phyloP scores from a whole-genome alignment of 2,888 invertebrate genomes.

The Leptinotarsa juncta region DNA sequence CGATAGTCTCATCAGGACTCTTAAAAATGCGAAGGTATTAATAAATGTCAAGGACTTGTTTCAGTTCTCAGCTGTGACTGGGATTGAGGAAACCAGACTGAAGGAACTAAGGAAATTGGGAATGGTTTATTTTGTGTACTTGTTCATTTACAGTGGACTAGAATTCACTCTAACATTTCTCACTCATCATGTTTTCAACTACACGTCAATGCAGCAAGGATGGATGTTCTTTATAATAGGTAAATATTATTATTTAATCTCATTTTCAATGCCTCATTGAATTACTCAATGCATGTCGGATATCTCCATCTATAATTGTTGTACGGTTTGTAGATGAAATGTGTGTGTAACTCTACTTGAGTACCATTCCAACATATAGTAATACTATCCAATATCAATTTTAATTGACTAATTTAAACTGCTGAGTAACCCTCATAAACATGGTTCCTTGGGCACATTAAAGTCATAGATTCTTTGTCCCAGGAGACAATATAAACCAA shows the following conservation, averaged over 20 bases:
- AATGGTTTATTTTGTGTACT: conserved; percentile 86
- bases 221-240: conserved; percentile 97
- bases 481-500: no score
- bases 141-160: conserved; percentile 94
- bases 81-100: conserved; percentile 73
- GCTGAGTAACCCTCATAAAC: no score
- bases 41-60: conserved; percentile 66
- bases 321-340: no score
- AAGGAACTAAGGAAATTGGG: conserved; percentile 77
- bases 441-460: no score
- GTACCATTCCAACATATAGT: no score
- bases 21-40: conserved; percentile 62
- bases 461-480: no score
- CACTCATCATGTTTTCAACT: conserved; percentile 91
- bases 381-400: no score
- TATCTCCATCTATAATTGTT: no score
- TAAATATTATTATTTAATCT: conserved; percentile 51
- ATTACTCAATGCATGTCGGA: no score
- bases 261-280: neutral
- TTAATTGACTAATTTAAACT: no score
- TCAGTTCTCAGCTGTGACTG: conserved; percentile 77
- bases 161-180: conserved; percentile 98
- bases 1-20: conserved; percentile 71
- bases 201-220: conserved; percentile 95
- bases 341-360: no score